Evolutionary conservation across 23 tunicate genomes (phyloP), one percentile per base, ranked within the genome.

Genomic region (Corella eumyota): DNA sequence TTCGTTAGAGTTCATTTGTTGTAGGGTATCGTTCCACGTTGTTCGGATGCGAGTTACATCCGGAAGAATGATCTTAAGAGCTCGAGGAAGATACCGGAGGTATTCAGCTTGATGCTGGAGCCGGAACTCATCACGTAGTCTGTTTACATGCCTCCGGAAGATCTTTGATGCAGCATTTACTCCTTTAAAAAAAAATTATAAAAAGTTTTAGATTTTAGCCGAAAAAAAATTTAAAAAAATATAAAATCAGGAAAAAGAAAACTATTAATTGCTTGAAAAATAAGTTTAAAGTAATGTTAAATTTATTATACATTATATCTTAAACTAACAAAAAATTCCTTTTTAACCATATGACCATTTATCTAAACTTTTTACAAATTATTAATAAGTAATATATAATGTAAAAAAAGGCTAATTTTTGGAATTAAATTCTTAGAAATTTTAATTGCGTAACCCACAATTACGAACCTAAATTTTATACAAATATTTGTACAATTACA

Each of bases 141-240:
- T 33, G 48, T 67, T 88, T 19, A 88, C 88, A 59, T 88, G 88
- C 31, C 73, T 79, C 4, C 96, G 81, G 38, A 88, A 88, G 51
- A 79, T 88, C 25, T 88, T 88, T 15, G 96, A 88, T 24, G 96
- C 96, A 36, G 79, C 85, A 60, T 88, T 88, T 53, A 78, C 73
- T 24, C 96, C 96, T 88, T 29, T 17, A 31, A 28, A 30, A 60
- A 32, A 58, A 37, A 37, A 2, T 5, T 0, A 27, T 28, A 32
- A 0, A 21, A 17, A 6, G 15, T 54, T 28, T 9, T 29, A 9
- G 33, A 65, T 25, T 29, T 65, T 24, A 50, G 9, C 23, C 15
- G 46, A 60, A 20, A 60, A 11, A 30, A 30, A 28, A 60, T 31
- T 11, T 30, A 27, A 46, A 28, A 17, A 17, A 60, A 44, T 57